A percentile compares a stretch with the other conserved stretches of the same genome.
These are phyloP conservation scores for Arge pagana DNA, from an alignment of 2,888 invertebrate genomes.

Conservation along the genomic window DNA sequence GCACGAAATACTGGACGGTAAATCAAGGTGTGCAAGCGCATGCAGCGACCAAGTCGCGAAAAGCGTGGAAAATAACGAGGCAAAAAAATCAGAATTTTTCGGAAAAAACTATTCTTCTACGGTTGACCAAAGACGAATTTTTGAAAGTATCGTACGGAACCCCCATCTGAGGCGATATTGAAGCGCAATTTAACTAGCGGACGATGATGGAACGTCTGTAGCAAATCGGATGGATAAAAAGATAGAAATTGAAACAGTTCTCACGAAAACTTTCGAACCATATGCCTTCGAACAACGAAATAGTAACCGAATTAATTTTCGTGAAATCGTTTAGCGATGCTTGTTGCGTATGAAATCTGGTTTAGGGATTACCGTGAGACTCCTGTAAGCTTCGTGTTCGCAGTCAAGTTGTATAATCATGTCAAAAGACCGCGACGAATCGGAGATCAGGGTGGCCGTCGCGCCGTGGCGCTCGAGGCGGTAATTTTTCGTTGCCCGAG, in stretches of 20 bases:
- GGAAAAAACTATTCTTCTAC: too few relatives aligned
- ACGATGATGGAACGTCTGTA: neutral
- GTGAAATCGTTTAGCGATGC: slow-evolving; percentile 19
- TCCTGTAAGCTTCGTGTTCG: slow-evolving; percentile 52
- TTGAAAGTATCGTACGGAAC: too few relatives aligned
- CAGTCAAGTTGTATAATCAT: slow-evolving; percentile 52
- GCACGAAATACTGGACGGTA: slow-evolving; percentile 55
- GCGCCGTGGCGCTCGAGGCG: slow-evolving; percentile 1
- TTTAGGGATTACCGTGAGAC: slow-evolving; percentile 52
- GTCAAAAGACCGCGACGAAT: slow-evolving; percentile 50
- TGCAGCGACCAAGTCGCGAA: slow-evolving; percentile 15
- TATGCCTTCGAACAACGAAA: slow-evolving; percentile 2
- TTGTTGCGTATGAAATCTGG: slow-evolving; percentile 15
- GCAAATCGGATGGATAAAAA: neutral
- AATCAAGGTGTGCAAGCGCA: slow-evolving; percentile 32
- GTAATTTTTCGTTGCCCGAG: slow-evolving; percentile 5
- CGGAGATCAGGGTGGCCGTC: slow-evolving; percentile 38
- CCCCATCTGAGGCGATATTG: too few relatives aligned
- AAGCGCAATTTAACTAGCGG: too few relatives aligned
- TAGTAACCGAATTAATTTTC: slow-evolving; percentile 11
- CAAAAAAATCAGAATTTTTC: neutral
- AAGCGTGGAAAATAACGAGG: neutral
- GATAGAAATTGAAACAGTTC: neutral
- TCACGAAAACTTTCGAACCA: slow-evolving; percentile 14
- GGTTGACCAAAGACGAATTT: too few relatives aligned